These are phyloP conservation scores for Strigamia transsilvanica DNA, from an alignment of 2,888 invertebrate genomes.

Conservation along the genomic window DNA sequence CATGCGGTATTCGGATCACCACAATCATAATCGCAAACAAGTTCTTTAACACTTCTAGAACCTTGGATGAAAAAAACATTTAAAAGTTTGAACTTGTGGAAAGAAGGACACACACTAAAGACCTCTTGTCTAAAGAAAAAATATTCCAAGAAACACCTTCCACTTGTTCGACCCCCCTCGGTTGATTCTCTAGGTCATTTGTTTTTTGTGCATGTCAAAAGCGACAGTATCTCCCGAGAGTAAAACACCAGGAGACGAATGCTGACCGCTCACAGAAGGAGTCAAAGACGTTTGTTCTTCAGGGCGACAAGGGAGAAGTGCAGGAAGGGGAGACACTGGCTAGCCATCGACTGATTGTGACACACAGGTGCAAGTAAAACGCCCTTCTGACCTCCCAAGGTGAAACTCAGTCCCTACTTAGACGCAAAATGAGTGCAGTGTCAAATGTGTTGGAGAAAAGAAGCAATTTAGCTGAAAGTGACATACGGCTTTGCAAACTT, in stretches of 20 bases:
- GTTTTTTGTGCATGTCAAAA: constrained; percentile 1
- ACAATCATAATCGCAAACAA: constrained; percentile 17
- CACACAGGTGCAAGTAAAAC: constrained; percentile 27
- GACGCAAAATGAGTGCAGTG: constrained; percentile 2
- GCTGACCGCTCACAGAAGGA: not conserved
- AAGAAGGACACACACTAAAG: not conserved
- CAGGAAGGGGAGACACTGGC: constrained; percentile 18
- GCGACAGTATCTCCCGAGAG: not conserved
- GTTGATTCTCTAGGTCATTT: constrained; percentile 17
- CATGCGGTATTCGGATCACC: constrained; percentile 7
- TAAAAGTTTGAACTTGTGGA: too few relatives aligned
- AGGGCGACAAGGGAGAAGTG: not conserved
- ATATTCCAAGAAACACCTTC: constrained; percentile 14
- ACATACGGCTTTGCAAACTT: not conserved
- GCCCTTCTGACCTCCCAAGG: constrained; percentile 33
- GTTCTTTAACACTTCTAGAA: too few relatives aligned
- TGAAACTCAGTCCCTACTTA: constrained; percentile 17
- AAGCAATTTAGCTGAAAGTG: constrained; percentile 16
- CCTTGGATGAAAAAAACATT: too few relatives aligned
- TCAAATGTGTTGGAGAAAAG: not conserved
- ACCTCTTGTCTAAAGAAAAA: not conserved
- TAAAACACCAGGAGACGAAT: constrained; percentile 24
- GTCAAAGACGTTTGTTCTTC: constrained; percentile 24
- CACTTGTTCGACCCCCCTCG: not conserved
- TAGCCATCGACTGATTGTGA: constrained; percentile 19